Base-by-base conservation (phyloP, 2,113 vertebrate species). In the Thamnaconus septentrionalis region DNA sequence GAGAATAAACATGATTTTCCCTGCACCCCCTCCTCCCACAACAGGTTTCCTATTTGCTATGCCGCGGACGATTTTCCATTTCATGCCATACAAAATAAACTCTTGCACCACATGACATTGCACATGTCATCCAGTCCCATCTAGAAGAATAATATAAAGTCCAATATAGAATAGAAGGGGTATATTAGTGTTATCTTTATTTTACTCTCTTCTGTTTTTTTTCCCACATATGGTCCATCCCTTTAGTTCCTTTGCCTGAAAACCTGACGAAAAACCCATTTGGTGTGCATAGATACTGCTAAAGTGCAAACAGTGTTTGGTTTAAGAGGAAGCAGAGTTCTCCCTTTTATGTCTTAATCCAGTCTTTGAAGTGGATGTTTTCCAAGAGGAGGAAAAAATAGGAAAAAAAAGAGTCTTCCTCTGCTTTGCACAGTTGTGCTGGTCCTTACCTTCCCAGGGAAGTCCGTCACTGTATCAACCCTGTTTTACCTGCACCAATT, bases 301-400 rank as follows among this genome's bases (percentile, higher is more conserved):
- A 97, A 96, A 96, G 96, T 96, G 95, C 95, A 95, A 93, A 92
- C 56, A 87, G 90, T 91, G 90, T 94, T 93, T 92, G 87, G 90
- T 92, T 91, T 5, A 56, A 11, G 18, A 31, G 18, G 18, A 31
- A 31, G 18, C 18, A 31, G 18, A 31, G 18, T 31, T 31, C 2
- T 31, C 18, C 18, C 18, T 31, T 31, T 31, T 31, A 31, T 31
- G 18, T 31, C 18, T 31, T 31, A 31, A 31, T 31, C 18, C 18
- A 31, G 18, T 31, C 18, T 31, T 31, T 31, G 18, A 31, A 31
- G 18, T 31, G 18, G 18, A 31, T 31, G 18, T 31, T 31, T 31
- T 31, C 18, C 18, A 31, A 31, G 18, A 31, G 18, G 18, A 31
- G 18, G 18, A 31, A 31, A 31, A 31, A 31, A 31, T 31, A 31